Evolutionary conservation across 2,113 vertebrate species (phyloP).

Genomic region (Leucoraja erinaceus): DNA sequence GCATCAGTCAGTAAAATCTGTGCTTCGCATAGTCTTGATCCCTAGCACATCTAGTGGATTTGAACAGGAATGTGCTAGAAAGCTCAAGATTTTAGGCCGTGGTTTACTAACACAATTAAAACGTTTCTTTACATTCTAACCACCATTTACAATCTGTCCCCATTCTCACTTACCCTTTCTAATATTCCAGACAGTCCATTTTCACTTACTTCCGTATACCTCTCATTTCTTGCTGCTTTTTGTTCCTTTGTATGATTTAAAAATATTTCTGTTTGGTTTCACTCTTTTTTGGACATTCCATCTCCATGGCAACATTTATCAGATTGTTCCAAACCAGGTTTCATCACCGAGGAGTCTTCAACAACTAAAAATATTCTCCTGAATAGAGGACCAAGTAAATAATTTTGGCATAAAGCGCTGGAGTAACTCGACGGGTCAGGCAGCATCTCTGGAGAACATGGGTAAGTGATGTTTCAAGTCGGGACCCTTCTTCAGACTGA

Average conservation of each 20-base stretch:
- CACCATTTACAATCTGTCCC: not conserved
- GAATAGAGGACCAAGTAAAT: not conserved
- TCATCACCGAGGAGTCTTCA: not conserved
- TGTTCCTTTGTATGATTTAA: slow-evolving; percentile 14
- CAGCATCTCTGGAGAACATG: too few relatives aligned
- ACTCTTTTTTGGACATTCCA: not conserved
- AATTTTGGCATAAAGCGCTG: not conserved
- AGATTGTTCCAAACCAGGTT: not conserved
- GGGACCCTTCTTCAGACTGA: too few relatives aligned
- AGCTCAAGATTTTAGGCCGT: not conserved
- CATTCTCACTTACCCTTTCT: not conserved
- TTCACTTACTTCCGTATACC: slow-evolving; percentile 16
- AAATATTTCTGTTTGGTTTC: slow-evolving; percentile 33
- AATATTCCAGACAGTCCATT: not conserved
- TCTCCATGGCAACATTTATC: slow-evolving; percentile 7
- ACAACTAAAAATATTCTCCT: not conserved
- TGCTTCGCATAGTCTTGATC: not conserved
- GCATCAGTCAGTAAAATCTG: not conserved
- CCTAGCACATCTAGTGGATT: too few relatives aligned
- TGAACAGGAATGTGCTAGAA: not conserved
- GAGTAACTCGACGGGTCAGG: too few relatives aligned
- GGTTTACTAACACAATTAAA: not conserved
- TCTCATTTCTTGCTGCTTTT: slow-evolving; percentile 20
- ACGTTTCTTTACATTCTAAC: not conserved
- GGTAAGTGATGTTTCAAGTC: too few relatives aligned